Conservation (phyloP, 2,113 vertebrate species). For the Tringa solitaria region DNA sequence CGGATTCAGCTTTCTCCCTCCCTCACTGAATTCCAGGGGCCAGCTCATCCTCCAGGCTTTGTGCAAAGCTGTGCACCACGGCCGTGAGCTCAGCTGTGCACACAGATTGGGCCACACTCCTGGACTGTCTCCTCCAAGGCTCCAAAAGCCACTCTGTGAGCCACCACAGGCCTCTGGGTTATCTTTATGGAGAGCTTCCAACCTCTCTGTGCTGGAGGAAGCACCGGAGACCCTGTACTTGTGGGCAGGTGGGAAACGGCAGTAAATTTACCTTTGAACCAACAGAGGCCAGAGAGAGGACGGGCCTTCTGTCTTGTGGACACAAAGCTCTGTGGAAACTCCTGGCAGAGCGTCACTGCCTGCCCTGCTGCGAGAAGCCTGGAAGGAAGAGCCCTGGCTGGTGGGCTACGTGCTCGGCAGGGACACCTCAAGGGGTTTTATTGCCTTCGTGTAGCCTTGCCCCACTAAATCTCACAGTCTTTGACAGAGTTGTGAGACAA, state of each 20-base stretch:
- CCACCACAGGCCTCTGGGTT: neutral
- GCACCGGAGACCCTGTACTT: neutral
- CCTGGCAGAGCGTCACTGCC: neutral
- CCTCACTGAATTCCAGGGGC: neutral
- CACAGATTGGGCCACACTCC: accelerated
- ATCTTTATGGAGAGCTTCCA: neutral
- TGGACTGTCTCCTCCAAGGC: neutral
- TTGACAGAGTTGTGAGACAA: neutral
- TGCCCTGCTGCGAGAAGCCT: neutral
- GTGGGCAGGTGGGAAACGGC: neutral
- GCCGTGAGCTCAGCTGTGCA: neutral
- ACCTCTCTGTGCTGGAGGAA: neutral
- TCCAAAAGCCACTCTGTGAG: neutral
- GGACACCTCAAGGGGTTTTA: neutral
- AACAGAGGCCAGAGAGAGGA: neutral
- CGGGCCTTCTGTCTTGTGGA: neutral
- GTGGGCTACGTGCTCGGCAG: neutral
- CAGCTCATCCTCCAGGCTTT: neutral
- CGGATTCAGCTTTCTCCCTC: neutral
- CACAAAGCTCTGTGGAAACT: neutral
- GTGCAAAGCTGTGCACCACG: neutral
- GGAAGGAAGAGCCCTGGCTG: neutral
- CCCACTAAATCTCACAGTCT: neutral
- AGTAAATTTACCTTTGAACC: neutral
- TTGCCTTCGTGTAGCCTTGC: neutral